These are phyloP conservation scores for Campylorhamphus procurvoides DNA, from an alignment of 2,113 vertebrate genomes.

Conservation along the genomic window DNA sequence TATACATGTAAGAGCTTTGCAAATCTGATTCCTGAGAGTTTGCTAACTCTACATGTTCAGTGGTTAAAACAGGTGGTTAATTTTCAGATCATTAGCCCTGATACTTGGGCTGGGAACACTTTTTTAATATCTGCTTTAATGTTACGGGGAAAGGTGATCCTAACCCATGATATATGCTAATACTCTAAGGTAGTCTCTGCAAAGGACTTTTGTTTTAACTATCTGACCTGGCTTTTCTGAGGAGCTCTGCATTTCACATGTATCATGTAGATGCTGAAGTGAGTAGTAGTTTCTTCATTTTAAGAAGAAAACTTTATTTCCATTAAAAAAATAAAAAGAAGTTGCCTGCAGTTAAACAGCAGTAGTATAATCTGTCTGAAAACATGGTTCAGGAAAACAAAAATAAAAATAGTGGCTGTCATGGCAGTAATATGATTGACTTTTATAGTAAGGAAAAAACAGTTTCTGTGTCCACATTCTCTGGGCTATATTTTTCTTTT, in stretches of 20 bases:
- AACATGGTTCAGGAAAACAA: not conserved
- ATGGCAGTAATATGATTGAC: not conserved
- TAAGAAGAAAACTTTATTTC: not conserved
- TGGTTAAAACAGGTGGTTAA: not conserved
- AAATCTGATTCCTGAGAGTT: not conserved
- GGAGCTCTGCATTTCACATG: not conserved
- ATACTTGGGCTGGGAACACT: not conserved
- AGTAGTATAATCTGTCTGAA: not conserved
- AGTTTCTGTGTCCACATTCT: not conserved
- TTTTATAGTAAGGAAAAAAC: slow-evolving; percentile 18
- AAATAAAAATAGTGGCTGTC: not conserved
- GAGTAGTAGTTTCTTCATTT: not conserved
- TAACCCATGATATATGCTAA: not conserved
- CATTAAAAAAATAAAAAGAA: not conserved
- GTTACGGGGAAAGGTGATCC: not conserved
- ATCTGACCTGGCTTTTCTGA: not conserved
- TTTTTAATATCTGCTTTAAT: not conserved
- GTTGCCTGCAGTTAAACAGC: not conserved
- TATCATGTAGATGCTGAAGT: not conserved
- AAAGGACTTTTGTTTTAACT: not conserved
- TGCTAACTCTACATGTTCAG: not conserved
- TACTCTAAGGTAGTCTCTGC: not conserved
- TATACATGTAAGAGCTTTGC: not conserved
- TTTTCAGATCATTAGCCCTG: not conserved
- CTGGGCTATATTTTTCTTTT: not conserved